Percentiles rank a stretch among this genome's conserved stretches.
Conservation (phyloP, 2,888 invertebrate genomes). For the Platycnemis pennipes region DNA sequence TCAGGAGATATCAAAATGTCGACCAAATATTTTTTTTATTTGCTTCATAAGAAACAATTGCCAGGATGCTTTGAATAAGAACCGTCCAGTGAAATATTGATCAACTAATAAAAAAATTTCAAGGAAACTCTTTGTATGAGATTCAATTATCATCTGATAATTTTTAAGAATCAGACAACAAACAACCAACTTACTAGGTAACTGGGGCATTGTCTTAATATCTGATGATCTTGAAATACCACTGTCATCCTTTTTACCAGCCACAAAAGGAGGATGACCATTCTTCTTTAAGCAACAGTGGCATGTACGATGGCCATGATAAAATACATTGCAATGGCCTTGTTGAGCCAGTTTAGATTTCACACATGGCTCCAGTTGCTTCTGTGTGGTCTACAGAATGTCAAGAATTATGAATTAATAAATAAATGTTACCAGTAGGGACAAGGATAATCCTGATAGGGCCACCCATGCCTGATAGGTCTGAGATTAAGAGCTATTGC, state of each 20-base stretch:
- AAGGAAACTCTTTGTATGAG: not conserved
- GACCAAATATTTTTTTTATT: too few species aligned
- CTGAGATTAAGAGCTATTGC: too few species aligned
- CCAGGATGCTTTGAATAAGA: too few species aligned
- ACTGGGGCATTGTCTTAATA: not conserved
- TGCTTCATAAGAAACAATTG: too few species aligned
- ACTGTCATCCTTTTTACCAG: not conserved
- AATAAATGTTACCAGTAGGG: too few species aligned
- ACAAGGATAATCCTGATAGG: too few species aligned
- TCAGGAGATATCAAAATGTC: too few species aligned
- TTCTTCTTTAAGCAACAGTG: slow-evolving; percentile 20
- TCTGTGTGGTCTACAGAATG: not conserved
- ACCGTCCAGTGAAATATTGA: too few species aligned
- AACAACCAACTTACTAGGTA: slow-evolving; percentile 26
- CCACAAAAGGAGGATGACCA: slow-evolving; percentile 33
- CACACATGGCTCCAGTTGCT: not conserved
- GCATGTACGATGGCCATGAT: not conserved
- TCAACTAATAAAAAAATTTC: not conserved
- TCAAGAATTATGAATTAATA: not conserved
- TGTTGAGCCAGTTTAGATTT: slow-evolving; percentile 42
- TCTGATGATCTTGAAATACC: not conserved
- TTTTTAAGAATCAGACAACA: not conserved
- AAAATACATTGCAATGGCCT: slow-evolving; percentile 10
- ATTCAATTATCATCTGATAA: not conserved
- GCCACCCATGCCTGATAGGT: too few species aligned